Evolutionary conservation across 1,140 invertebrate genomes (phyloP).

Genomic region (Leptinotarsa lineolata): DNA sequence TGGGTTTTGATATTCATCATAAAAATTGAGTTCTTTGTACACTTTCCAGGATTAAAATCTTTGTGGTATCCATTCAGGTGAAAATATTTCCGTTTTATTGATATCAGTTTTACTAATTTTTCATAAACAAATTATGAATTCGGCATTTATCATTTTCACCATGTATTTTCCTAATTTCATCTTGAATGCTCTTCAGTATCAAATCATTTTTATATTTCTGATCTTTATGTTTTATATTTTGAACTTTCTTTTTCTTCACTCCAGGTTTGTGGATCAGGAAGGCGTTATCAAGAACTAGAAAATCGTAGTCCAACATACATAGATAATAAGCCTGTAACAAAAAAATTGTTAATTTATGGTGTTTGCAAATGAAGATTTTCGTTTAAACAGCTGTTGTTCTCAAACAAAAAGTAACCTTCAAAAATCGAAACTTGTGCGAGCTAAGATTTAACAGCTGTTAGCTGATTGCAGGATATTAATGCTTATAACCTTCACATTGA

Average conservation of each 20-base stretch:
- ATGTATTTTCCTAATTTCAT: constrained; percentile 31
- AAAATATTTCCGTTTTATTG: too few species aligned
- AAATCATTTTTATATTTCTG: constrained; percentile 24
- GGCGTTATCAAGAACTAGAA: constrained; percentile 85
- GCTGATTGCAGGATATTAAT: too few species aligned
- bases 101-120: neutral
- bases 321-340: constrained; percentile 74
- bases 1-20: too few species aligned
- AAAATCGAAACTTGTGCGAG: too few species aligned
- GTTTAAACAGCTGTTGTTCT: too few species aligned
- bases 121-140: constrained; percentile 14
- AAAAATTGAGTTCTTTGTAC: too few species aligned
- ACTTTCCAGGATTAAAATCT: too few species aligned
- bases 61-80: too few species aligned
- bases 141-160: constrained; percentile 24
- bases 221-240: constrained; percentile 31
- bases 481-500: neutral
- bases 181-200: constrained; percentile 17
- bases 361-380: too few species aligned
- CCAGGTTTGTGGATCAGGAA: constrained; percentile 86
- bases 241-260: constrained; percentile 63
- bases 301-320: constrained; percentile 84
- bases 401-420: too few species aligned
- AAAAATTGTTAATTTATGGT: too few species aligned
- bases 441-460: too few species aligned